Base-by-base conservation (phyloP, 1,140 invertebrate genomes). In the Lordiphosa collinella region DNA sequence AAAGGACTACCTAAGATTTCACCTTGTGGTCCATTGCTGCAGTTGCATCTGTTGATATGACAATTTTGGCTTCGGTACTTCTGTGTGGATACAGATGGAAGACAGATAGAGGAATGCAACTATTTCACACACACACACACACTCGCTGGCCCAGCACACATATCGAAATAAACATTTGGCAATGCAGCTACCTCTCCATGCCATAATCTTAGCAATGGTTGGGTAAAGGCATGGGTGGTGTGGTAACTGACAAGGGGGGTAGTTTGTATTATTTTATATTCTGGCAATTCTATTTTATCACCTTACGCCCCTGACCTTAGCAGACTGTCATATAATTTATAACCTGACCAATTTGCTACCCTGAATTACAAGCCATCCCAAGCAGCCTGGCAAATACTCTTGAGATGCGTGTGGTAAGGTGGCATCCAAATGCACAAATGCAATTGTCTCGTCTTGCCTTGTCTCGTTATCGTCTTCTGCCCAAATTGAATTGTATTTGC, bases 11-110 rank as follows among this genome's bases (percentile, higher is more conserved):
- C 41, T 44, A 4, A 44, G 41, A 18, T 29, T 44, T 9, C 22
- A 44, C 22, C 29, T 29, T 43, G 46, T 36, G 46, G 60, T 47
- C 9, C 41, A 36, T 9, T 18, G 11, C 43, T 61, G 49, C 40
- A 48, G 55, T 35, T 69, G 54, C 61, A 68, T 57, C 52, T 60
- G 78, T 80, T 84, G 71, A 84, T 82, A 76, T 71, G 76, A 80
- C 76, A 71, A 71, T 80, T 80, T 25, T 29, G 31, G 59, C 5
- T 10, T 29, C 4, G 11, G 41, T 13, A 12, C 11, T 8, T 44
- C 22, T 31, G 6, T 44, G 11, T 4, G 3, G 25, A 29, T 43
- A 10, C n/a, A 25, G 12, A 44, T 44, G 22, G 12, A n/a, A 9
- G 22, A 4, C 8, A 29, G 22, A n/a, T 8, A 31, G 22, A 13